Evolutionary conservation across 2,888 invertebrate genomes (phyloP).

Genomic region (Drosophila recens): DNA sequence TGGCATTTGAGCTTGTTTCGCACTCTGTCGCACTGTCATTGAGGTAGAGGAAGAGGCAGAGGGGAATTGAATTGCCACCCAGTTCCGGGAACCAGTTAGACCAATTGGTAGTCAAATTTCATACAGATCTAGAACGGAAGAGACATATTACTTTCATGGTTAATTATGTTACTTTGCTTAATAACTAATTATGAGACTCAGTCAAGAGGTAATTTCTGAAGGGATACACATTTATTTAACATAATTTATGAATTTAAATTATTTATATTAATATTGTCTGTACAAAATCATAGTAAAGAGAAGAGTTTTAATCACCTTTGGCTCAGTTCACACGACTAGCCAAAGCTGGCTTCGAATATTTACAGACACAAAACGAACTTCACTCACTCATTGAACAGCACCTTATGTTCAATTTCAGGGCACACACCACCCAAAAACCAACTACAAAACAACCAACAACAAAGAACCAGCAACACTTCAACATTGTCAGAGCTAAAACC

Average conservation of each 20-base stretch:
- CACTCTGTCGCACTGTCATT: slow-evolving; percentile 60
- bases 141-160: not conserved
- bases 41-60: slow-evolving; percentile 16
- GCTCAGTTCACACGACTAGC: slow-evolving; percentile 27
- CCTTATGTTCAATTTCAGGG: slow-evolving; percentile 53
- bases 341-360: slow-evolving; percentile 28
- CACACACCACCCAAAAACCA: slow-evolving; percentile 17
- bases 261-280: not conserved
- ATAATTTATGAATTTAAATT: not conserved
- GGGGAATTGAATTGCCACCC: slow-evolving; percentile 29
- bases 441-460: slow-evolving; percentile 1
- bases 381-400: slow-evolving; percentile 2
- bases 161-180: not conserved
- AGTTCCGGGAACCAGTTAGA: slow-evolving; percentile 8
- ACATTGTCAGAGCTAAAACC: slow-evolving; percentile 16
- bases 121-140: not conserved
- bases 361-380: slow-evolving; percentile 1
- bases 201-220: not conserved
- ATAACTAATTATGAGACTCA: not conserved
- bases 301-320: slow-evolving; percentile 11
- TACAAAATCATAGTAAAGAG: not conserved
- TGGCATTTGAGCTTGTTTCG: slow-evolving; percentile 73
- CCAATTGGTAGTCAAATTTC: slow-evolving; percentile 16
- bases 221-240: not conserved
- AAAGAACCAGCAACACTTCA: slow-evolving; percentile 19